These are phyloP conservation scores for Orthosia incerta DNA, from an alignment of 2,888 invertebrate genomes.

Conservation along the genomic window DNA sequence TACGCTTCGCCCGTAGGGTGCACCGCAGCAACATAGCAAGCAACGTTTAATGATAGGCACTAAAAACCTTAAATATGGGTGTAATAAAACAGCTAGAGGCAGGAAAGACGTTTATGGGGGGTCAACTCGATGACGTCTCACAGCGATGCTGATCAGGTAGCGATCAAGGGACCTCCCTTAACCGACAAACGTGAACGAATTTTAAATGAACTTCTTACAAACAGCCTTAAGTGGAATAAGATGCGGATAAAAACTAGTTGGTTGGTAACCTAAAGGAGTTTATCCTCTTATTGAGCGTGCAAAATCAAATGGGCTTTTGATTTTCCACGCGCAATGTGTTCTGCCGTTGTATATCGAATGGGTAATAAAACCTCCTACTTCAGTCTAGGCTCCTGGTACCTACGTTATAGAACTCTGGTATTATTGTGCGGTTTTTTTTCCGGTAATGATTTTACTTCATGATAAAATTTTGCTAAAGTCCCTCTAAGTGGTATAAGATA, in stretches of 20 bases:
- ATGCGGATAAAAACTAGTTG: slow-evolving; percentile 28
- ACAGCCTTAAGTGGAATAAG: slow-evolving; percentile 7
- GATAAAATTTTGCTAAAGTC: slow-evolving; percentile 44
- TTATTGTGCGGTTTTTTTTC: too few relatives aligned
- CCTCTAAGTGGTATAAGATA: slow-evolving; percentile 5
- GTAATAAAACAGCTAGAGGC: slow-evolving; percentile 34
- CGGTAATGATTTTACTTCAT: too few relatives aligned
- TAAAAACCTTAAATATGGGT: slow-evolving; percentile 31
- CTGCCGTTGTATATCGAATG: slow-evolving; percentile 42
- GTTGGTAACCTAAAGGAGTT: not conserved
- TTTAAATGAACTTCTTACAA: slow-evolving; percentile 55
- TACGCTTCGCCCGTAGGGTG: not conserved
- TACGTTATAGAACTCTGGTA: not conserved
- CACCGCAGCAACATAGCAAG: not conserved
- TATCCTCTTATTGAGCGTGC: slow-evolving; percentile 27
- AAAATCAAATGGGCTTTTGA: slow-evolving; percentile 47
- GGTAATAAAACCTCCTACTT: slow-evolving; percentile 46
- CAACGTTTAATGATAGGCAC: not conserved
- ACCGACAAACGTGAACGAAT: slow-evolving; percentile 62
- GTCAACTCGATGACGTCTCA: slow-evolving; percentile 18
- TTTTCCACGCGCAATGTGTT: slow-evolving; percentile 46
- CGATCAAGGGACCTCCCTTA: slow-evolving; percentile 34
- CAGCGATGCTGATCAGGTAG: slow-evolving; percentile 42
- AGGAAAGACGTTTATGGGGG: slow-evolving; percentile 29
- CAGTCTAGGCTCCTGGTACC: slow-evolving; percentile 35